A percentile compares a stretch with the other conserved stretches of the same genome.
Evolutionary conservation across 2,888 invertebrate genomes (phyloP).

Genomic region (Nycteola revayana): DNA sequence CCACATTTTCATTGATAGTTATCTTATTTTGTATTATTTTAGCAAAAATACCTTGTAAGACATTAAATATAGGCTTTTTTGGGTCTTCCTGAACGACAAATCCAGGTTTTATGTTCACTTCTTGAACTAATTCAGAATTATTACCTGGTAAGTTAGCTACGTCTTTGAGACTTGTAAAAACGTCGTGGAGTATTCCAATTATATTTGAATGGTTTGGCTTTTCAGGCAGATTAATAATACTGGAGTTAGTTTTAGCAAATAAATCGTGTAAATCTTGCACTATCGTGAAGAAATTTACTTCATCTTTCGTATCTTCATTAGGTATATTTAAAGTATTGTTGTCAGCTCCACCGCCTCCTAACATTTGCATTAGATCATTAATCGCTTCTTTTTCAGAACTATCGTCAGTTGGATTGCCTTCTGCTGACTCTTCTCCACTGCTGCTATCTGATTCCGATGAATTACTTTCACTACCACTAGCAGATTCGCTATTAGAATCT

Average conservation of each 20-base stretch:
- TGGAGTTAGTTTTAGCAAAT: conserved; percentile 14
- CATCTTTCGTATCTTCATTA: not conserved
- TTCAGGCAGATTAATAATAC: conserved; percentile 1
- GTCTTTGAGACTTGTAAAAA: conserved; percentile 1
- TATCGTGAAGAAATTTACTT: conserved; percentile 10
- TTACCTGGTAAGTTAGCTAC: no score
- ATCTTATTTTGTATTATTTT: conserved; percentile 22
- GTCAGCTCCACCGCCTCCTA: not conserved
- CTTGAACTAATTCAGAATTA: no score
- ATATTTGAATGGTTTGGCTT: conserved; percentile 3
- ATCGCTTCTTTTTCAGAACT: not conserved
- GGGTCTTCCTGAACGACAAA: conserved; percentile 2
- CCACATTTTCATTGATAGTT: conserved; percentile 12
- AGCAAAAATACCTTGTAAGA: conserved; percentile 19
- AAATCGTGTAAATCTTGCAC: conserved; percentile 17
- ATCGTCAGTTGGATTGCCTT: not conserved
- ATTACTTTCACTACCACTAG: not conserved
- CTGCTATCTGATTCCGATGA: not conserved
- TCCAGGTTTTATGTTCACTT: conserved; percentile 5
- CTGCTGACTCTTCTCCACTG: not conserved
- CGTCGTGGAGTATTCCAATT: conserved; percentile 6
- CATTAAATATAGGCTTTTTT: conserved; percentile 10
- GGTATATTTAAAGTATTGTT: not conserved
- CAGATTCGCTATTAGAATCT: not conserved
- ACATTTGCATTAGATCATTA: no score